phyloP scores from a whole-genome alignment of 2,797 vertebrate species.

The Peromyscus nudipes region DNA sequence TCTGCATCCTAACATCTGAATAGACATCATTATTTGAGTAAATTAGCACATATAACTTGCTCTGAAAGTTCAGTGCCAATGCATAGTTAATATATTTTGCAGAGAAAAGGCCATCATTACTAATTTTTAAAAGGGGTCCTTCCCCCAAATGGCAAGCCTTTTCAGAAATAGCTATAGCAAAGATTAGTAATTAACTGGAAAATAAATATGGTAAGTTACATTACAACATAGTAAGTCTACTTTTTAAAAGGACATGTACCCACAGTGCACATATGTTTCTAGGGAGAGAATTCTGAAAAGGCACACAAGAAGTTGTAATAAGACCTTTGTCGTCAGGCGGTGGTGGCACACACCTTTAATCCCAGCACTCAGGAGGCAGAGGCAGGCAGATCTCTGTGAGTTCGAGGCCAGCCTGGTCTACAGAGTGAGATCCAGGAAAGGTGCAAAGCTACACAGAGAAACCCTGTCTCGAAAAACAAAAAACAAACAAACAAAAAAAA shows the following conservation, averaged over 20 bases:
- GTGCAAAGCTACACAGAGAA: too few species aligned
- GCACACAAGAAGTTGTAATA: not conserved
- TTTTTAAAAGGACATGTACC: constrained; percentile 9
- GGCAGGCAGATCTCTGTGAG: too few species aligned
- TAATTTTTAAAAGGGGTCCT: not conserved
- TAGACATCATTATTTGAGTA: constrained; percentile 7
- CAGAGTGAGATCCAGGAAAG: too few species aligned
- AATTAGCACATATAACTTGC: constrained; percentile 7
- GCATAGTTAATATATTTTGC: constrained; percentile 29
- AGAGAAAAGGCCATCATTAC: constrained; percentile 15
- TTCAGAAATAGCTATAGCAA: constrained; percentile 21
- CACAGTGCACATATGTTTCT: not conserved
- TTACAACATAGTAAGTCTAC: not conserved
- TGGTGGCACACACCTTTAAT: too few species aligned
- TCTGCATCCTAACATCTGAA: constrained; percentile 6
- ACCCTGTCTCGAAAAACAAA: too few species aligned
- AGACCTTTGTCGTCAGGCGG: not conserved
- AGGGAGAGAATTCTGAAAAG: constrained; percentile 55
- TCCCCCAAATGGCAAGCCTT: not conserved
- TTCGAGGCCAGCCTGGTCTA: too few species aligned
- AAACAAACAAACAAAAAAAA: not conserved
- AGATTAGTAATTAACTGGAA: not conserved
- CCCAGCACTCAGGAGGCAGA: too few species aligned
- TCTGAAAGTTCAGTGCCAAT: constrained; percentile 45
- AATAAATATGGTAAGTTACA: not conserved